Conservation (phyloP, 2,888 invertebrate genomes). For the Monoplex corrugatus region DNA sequence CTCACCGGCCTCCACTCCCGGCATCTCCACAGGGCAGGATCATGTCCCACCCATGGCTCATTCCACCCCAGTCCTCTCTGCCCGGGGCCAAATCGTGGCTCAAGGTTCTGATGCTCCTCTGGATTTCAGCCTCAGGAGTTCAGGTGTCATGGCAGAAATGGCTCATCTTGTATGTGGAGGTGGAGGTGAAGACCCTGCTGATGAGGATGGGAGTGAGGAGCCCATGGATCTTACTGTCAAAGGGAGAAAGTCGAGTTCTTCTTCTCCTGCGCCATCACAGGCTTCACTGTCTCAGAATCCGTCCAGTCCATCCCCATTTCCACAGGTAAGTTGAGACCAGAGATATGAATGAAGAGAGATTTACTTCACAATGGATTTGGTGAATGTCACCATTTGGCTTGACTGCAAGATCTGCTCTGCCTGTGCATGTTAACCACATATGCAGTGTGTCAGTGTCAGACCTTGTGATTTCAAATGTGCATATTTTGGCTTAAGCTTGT, state of each 20-base stretch:
- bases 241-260: slow-evolving; percentile 43
- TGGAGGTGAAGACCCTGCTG: background rate
- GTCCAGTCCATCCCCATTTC: background rate
- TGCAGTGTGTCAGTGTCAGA: no score
- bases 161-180: background rate
- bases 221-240: slow-evolving; percentile 75
- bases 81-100: no score
- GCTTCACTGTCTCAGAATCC: background rate
- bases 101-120: slow-evolving; percentile 62
- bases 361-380: no score
- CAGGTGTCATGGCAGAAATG: slow-evolving; percentile 52
- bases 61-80: background rate
- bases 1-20: slow-evolving; percentile 20
- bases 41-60: slow-evolving; percentile 15
- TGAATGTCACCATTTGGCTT: no score
- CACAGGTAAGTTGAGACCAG: background rate
- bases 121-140: slow-evolving; percentile 75
- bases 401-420: no score
- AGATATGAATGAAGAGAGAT: no score
- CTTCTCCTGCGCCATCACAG: background rate
- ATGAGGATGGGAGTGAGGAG: background rate
- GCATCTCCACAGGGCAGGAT: background rate
- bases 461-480: no score
- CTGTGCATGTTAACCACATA: no score
- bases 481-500: no score